Base-by-base conservation (phyloP, 1,140 invertebrate genomes). In the Tetranychus cinnabarinus region DNA sequence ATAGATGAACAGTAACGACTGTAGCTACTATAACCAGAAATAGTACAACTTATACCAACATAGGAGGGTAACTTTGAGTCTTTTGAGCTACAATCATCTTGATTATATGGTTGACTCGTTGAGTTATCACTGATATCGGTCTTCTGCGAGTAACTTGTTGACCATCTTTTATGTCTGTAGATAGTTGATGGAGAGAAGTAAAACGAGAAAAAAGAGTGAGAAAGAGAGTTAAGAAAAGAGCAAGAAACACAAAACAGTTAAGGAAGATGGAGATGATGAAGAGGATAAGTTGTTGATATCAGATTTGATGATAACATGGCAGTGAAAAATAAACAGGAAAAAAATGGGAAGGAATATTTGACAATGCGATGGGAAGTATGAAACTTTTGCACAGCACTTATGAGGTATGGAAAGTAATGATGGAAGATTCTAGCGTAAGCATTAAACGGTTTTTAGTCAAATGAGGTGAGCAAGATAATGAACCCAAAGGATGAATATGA, bases 21-120 rank as follows among this genome's bases (percentile, higher is more conserved):
- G 55, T 84, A 78, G 66, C 83, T 83, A 0, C 83, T 84, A 70
- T 91, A 91, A 10, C 88, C 88, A 73, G 84, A 88, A 36, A 90
- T 85, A 23, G 85, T 86, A 70, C 87, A 88, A 57, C 87, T 85
- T 58, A 91, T 73, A 68, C 83, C 84, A 54, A 91, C 72, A 70
- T 91, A 91, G 59, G 85, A 88, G 0, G 86, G 87, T 68, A 65
- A 60, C 50, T 66, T 64, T 7, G 10, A 31, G 23, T 23, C 34
- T 15, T 47, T 48, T 7, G 45, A 6, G 12, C 34, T 59, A 42
- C n/a, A 31, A n/a, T 57, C 35, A 34, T 57, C 35, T 45, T 34
- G 15, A 15, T 15, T 10, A 39, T 10, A 31, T 36, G 13, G n/a
- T 33, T n/a, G 23, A 31, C 15, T 36, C 13, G 39, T 31, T 45